These are phyloP conservation scores for Catocala sponsa DNA, from an alignment of 2,888 invertebrate species.

Conservation along the genomic window DNA sequence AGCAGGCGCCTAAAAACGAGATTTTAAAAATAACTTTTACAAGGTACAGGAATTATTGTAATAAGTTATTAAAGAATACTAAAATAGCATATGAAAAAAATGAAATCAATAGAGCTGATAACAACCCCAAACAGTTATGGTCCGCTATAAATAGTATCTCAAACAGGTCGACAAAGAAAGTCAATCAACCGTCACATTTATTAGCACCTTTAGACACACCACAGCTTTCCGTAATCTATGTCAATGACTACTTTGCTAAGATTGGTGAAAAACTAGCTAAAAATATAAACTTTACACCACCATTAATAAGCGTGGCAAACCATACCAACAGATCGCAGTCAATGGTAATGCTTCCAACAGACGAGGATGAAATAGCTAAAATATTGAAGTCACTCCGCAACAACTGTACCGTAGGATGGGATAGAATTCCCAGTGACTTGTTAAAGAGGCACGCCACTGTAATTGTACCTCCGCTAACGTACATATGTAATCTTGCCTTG, in stretches of 20 bases:
- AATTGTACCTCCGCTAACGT: constrained; percentile 14
- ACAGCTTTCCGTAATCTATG: background rate
- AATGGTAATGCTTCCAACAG: constrained; percentile 7
- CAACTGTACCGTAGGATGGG: constrained; percentile 17
- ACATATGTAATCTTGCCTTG: constrained; percentile 19
- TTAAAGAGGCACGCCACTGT: constrained; percentile 10
- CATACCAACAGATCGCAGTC: background rate
- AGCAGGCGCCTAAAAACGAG: background rate
- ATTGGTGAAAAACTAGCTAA: constrained; percentile 4
- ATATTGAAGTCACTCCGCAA: constrained; percentile 9
- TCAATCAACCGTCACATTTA: background rate
- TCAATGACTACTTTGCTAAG: constrained; percentile 9
- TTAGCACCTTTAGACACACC: background rate
- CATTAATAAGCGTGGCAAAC: background rate
- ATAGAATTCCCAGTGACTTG: constrained; percentile 12
- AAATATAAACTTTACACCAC: background rate
- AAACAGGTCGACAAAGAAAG: background rate
- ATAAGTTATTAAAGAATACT: background rate
- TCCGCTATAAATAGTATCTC: constrained; percentile 6
- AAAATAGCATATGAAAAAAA: constrained; percentile 10
- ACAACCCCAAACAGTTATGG: constrained; percentile 9
- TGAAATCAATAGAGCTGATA: constrained; percentile 1
- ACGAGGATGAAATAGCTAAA: constrained; percentile 11
- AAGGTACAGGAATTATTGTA: constrained; percentile 15
- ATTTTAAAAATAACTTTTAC: background rate